phyloP scores from a whole-genome alignment of 2,113 vertebrate species.

The Eurystomus gularis region DNA sequence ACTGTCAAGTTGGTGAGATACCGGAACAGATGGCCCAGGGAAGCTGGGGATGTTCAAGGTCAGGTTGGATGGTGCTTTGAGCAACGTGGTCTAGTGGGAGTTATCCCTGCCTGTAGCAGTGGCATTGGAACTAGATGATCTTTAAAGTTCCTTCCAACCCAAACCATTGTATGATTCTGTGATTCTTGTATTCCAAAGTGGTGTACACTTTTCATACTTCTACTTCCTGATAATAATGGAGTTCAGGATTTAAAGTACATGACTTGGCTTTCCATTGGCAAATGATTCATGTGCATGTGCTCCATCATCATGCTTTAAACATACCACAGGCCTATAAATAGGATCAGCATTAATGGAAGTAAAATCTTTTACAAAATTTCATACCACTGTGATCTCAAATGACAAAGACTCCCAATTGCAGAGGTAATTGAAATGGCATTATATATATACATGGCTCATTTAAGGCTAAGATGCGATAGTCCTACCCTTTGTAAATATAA shows the following conservation, averaged over 20 bases:
- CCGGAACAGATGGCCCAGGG: too few relatives aligned
- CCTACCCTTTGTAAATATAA: not conserved
- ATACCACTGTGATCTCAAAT: not conserved
- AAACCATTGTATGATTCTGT: too few relatives aligned
- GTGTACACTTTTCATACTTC: not conserved
- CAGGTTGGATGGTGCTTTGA: too few relatives aligned
- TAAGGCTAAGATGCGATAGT: not conserved
- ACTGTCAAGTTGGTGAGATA: too few relatives aligned
- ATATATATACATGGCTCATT: not conserved
- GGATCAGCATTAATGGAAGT: not conserved
- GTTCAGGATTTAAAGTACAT: not conserved
- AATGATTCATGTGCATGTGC: not conserved
- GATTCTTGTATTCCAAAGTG: not conserved
- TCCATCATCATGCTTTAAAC: not conserved
- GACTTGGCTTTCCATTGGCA: not conserved
- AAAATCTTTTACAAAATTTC: not conserved
- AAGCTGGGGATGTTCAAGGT: too few relatives aligned
- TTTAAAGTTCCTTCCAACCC: too few relatives aligned
- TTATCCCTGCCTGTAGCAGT: too few relatives aligned
- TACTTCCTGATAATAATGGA: not conserved
- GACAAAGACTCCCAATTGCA: not conserved
- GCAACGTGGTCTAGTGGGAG: too few relatives aligned
- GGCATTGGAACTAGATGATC: too few relatives aligned
- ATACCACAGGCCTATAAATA: not conserved
- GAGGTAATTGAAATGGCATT: not conserved